A percentile compares a stretch with the other conserved stretches of the same genome.
Conservation (phyloP, 2,113 vertebrate species). For the Bubo bubo region DNA sequence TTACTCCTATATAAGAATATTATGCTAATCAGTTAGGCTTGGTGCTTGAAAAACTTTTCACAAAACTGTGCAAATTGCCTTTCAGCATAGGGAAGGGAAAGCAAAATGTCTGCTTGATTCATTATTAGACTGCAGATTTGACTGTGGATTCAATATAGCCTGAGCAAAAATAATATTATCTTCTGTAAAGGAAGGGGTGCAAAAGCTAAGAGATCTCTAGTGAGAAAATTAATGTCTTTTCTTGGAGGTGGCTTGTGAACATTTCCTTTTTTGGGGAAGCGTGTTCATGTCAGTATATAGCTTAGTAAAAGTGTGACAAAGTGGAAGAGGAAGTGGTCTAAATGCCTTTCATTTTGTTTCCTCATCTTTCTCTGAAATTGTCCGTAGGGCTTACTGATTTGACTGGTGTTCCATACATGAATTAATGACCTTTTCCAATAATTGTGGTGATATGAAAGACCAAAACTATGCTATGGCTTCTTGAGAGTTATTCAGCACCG, state of each 20-base stretch:
- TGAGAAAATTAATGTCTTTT: background rate
- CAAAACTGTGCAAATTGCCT: background rate
- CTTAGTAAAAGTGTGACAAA: background rate
- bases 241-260: background rate
- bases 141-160: background rate
- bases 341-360: background rate
- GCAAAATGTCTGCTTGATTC: background rate
- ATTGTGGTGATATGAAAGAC: background rate
- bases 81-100: background rate
- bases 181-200: background rate
- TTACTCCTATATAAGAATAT: background rate
- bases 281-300: background rate
- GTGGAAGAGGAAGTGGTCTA: slow-evolving; percentile 38
- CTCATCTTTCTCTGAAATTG: background rate
- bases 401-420: background rate
- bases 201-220: background rate
- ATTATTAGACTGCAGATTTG: background rate
- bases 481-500: background rate
- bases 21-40: background rate
- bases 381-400: background rate
- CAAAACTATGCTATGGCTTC: background rate
- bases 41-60: background rate
- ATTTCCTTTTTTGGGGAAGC: background rate
- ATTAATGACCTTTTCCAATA: background rate
- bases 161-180: background rate